Evolutionary conservation across 2,888 invertebrate genomes (phyloP), one percentile per base, ranked within the genome.

Genomic region (Pecten maximus): DNA sequence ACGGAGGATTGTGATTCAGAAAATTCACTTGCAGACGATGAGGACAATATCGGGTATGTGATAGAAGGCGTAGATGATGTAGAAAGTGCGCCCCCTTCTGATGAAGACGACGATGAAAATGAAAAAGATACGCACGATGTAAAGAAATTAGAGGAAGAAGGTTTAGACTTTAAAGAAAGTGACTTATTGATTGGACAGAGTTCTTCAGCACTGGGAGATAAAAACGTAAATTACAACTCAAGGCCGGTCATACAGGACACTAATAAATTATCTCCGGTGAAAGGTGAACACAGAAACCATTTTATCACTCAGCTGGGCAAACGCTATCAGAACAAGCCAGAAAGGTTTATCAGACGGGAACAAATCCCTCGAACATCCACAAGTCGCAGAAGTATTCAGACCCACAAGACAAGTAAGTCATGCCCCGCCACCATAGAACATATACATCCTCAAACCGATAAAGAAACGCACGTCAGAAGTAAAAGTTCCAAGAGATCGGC

Each of bases 361-460:
- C 74, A 40, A 12, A 40, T 40, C 19, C 40, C 54, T 40, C 86
- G 91, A 54, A 88, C 93, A 16, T 93, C 93, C 2, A 48, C 92
- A 28, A 94, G 94, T 90, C 90, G 94, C 48, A 88, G 91, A 16
- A 94, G 94, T 88, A 93, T 92, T 40, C 87, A 89, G 87, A 92
- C 91, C n/a, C 91, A 91, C 50, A 93, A 94, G 19, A 94, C 94
- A 4, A 92, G 92, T 2, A 93, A 93, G 86, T 94, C 94, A 0
- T 95, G 94, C 87, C 94, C 95, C 0, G 94, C 93, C 0, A 92
- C 93, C 23, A 92, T 94, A 50, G 93, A 93, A 74, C 89, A 93
- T 23, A 10, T 74, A 28, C 28, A 8, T 0, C 74, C 35, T 8
- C 89, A 90, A 40, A 54, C 88, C 19, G 74, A 89, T 15, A 54